Evolutionary conservation across 2,888 invertebrate genomes (phyloP).

Genomic region (Falcaria lacertinaria): DNA sequence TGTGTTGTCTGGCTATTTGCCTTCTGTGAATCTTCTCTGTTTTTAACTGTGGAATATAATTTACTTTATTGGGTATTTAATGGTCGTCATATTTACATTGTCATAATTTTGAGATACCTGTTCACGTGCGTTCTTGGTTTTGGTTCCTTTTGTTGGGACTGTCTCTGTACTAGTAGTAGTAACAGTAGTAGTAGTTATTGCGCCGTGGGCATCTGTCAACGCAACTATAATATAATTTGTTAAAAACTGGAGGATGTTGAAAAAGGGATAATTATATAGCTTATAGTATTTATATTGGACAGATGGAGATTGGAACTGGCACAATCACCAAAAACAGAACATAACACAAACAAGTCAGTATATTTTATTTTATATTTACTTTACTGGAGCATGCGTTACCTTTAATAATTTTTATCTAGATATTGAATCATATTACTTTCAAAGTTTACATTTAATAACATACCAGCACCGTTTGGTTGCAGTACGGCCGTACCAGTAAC

Average conservation of each 20-base stretch:
- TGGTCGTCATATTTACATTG: conserved; percentile 4
- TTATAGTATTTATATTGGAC: too few relatives aligned
- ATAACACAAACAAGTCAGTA: too few relatives aligned
- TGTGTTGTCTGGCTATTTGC: conserved; percentile 57
- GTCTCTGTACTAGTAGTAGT: too few relatives aligned
- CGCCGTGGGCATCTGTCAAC: conserved; percentile 48
- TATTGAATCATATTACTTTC: too few relatives aligned
- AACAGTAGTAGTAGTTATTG: too few relatives aligned
- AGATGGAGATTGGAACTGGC: too few relatives aligned
- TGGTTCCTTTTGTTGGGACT: conserved; percentile 31
- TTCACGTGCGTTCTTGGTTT: conserved; percentile 49
- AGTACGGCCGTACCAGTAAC: conserved; percentile 68
- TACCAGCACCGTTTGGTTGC: conserved; percentile 61
- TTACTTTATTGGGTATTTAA: conserved; percentile 18
- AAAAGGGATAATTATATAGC: too few relatives aligned
- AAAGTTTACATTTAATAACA: conserved; percentile 9
- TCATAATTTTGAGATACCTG: conserved; percentile 47
- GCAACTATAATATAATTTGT: conserved; percentile 25
- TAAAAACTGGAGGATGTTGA: too few relatives aligned
- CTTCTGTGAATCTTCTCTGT: conserved; percentile 42
- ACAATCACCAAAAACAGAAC: too few relatives aligned
- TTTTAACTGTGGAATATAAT: conserved; percentile 37
- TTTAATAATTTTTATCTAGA: too few relatives aligned
- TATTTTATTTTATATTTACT: too few relatives aligned
- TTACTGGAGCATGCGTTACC: too few relatives aligned